These are phyloP conservation scores for Poecilia gillii DNA, from an alignment of 2,797 vertebrate genomes.

Conservation along the genomic window DNA sequence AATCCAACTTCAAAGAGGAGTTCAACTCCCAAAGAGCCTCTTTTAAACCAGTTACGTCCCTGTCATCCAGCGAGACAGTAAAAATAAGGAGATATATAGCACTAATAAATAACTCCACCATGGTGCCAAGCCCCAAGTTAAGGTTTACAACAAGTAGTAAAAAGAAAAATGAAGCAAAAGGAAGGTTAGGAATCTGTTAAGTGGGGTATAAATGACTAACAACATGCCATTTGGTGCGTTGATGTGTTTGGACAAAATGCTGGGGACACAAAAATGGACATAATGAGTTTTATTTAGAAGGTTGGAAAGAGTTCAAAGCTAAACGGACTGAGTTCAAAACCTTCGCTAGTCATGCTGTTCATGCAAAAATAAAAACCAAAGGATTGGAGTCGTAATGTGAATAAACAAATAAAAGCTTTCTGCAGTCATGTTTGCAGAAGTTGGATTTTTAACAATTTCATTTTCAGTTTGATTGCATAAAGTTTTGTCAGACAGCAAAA, in stretches of 20 bases:
- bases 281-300: slow-evolving; percentile 1
- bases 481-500: background rate
- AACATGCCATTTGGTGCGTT: slow-evolving; percentile 53
- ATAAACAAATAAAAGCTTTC: background rate
- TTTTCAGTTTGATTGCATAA: background rate
- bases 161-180: slow-evolving; percentile 50
- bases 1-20: slow-evolving; percentile 89
- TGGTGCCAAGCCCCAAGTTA: slow-evolving; percentile 73
- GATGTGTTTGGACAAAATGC: slow-evolving; percentile 32
- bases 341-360: background rate
- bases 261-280: slow-evolving; percentile 16
- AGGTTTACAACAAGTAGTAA: slow-evolving; percentile 74
- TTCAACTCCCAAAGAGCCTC: slow-evolving; percentile 79
- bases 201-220: slow-evolving; percentile 4
- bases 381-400: background rate
- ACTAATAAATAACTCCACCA: slow-evolving; percentile 91
- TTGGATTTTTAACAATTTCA: background rate
- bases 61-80: slow-evolving; percentile 87
- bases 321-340: background rate
- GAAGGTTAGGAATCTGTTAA: slow-evolving; percentile 32
- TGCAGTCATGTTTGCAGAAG: background rate
- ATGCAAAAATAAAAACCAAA: background rate
- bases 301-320: background rate
- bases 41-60: slow-evolving; percentile 71
- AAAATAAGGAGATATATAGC: slow-evolving; percentile 71